phyloP scores from a whole-genome alignment of 2,888 invertebrate species.

The Podabrus alpinus region DNA sequence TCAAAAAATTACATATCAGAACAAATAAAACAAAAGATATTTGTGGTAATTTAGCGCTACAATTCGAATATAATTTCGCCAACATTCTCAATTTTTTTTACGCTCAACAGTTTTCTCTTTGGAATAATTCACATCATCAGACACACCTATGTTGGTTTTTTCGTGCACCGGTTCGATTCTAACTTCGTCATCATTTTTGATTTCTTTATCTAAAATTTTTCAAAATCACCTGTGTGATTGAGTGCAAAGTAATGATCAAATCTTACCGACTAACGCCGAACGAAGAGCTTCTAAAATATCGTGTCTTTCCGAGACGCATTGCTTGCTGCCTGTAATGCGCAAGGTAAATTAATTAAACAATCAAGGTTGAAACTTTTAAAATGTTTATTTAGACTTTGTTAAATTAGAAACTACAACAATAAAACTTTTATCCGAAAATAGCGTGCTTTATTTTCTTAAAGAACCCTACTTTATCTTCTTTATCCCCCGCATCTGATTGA shows the following conservation, averaged over 20 bases:
- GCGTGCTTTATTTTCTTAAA: slow-evolving; percentile 64
- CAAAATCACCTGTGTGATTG: slow-evolving; percentile 22
- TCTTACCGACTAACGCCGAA: slow-evolving; percentile 61
- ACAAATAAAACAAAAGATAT: slow-evolving; percentile 2
- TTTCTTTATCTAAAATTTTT: slow-evolving; percentile 24
- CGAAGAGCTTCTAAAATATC: slow-evolving; percentile 66
- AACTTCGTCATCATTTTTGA: not conserved
- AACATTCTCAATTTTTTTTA: slow-evolving; percentile 43
- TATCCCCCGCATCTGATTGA: slow-evolving; percentile 56
- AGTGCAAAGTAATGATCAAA: slow-evolving; percentile 26
- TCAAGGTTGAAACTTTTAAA: not conserved
- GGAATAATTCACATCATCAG: slow-evolving; percentile 40
- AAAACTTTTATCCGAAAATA: slow-evolving; percentile 59
- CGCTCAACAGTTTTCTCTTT: slow-evolving; percentile 45
- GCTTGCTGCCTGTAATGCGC: slow-evolving; percentile 65
- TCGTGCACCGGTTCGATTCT: slow-evolving; percentile 13
- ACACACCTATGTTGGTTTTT: slow-evolving; percentile 28
- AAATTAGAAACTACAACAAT: not conserved
- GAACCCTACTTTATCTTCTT: slow-evolving; percentile 56
- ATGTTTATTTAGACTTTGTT: not conserved
- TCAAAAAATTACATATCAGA: slow-evolving; percentile 21
- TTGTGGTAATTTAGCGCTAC: not conserved
- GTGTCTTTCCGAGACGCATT: slow-evolving; percentile 63
- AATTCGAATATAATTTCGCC: not conserved
- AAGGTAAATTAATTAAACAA: slow-evolving; percentile 16